Evolutionary conservation across 2,113 vertebrate species (phyloP), one percentile per base, ranked within the genome.

Genomic region (Cyanocitta stelleri): DNA sequence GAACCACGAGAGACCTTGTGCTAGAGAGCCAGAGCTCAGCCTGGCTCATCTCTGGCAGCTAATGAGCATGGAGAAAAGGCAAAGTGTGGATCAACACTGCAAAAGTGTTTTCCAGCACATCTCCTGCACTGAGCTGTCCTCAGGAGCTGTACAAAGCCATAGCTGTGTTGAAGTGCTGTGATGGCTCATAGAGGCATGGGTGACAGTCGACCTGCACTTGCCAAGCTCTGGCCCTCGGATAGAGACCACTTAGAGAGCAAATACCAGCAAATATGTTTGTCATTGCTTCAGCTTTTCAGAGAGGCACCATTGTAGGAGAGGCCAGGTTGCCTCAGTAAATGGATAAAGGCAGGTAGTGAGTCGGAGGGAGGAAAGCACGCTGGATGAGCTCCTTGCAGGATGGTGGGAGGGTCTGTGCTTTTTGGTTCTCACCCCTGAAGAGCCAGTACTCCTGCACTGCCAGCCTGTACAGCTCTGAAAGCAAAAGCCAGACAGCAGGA

Each of bases 1-100:
- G 83, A 64, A 51, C 19, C 24, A 33, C 0, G 0, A 33, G 16
- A 56, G 12, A 20, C 5, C 6, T 55, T 2, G 8, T 35, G 52
- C 26, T 55, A 3, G 67, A 71, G 49, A 76, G 23, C 17, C 35
- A 51, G 24, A 83, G 64, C 41, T 29, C 52, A 58, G 61, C 8
- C 71, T 71, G 61, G 29, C 71, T 67, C 64, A 12, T 29, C 15
- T n/a, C 51, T 66, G 54, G 55, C 59, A 80, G 49, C 13, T 80
- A 8, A 56, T 19, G 76, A 51, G 46, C n/a, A 21, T 0, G 2
- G 63, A 52, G 49, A 73, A 41, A 54, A 43, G 39, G 67, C 8
- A 61, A 30, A 85, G 39, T 3, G 44, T 39, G 41, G 30, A 24
- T 48, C 52, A 52, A 8, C 16, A 33, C 11, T 20, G 22, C 22